Percentiles rank a stretch among this genome's conserved stretches.
Evolutionary conservation across 2,888 invertebrate genomes (phyloP).

Genomic region (Nipponacmea schrenckii): DNA sequence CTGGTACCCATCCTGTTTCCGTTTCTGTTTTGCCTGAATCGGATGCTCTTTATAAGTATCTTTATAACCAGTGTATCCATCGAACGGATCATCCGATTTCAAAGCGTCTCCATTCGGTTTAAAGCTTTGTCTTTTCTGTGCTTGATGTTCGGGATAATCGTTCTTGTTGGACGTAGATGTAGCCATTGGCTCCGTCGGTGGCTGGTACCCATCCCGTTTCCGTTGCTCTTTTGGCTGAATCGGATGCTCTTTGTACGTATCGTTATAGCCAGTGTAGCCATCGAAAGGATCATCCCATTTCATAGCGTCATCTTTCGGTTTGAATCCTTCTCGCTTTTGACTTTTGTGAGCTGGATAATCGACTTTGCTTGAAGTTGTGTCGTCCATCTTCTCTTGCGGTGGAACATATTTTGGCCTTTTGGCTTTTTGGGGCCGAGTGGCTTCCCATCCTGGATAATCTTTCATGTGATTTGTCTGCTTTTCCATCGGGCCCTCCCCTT

Average conservation of each 20-base stretch:
- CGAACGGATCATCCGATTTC: constrained; percentile 9
- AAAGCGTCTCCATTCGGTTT: not conserved
- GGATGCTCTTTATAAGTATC: constrained; percentile 12
- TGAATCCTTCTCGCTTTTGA: constrained; percentile 8
- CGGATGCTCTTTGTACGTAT: constrained; percentile 13
- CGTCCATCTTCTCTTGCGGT: constrained; percentile 16
- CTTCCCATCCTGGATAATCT: constrained; percentile 25
- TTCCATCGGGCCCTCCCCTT: constrained; percentile 33
- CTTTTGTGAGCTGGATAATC: constrained; percentile 11
- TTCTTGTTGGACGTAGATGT: constrained; percentile 13
- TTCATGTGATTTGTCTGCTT: constrained; percentile 36
- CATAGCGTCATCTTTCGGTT: constrained; percentile 12
- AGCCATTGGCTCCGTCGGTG: constrained; percentile 8
- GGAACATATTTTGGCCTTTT: not conserved
- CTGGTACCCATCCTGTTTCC: not conserved
- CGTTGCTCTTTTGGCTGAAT: constrained; percentile 1
- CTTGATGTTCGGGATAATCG: constrained; percentile 5
- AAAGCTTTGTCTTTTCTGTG: constrained; percentile 2
- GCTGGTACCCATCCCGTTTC: not conserved
- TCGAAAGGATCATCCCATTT: constrained; percentile 11
- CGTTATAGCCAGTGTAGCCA: constrained; percentile 14
- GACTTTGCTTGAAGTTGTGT: constrained; percentile 8
- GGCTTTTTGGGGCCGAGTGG: not conserved
- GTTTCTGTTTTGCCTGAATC: not conserved
- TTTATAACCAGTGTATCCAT: constrained; percentile 13